Evolutionary conservation across 2,113 vertebrate species (phyloP), one percentile per base, ranked within the genome.

Genomic region (Pseudorhombus dupliciocellatus): DNA sequence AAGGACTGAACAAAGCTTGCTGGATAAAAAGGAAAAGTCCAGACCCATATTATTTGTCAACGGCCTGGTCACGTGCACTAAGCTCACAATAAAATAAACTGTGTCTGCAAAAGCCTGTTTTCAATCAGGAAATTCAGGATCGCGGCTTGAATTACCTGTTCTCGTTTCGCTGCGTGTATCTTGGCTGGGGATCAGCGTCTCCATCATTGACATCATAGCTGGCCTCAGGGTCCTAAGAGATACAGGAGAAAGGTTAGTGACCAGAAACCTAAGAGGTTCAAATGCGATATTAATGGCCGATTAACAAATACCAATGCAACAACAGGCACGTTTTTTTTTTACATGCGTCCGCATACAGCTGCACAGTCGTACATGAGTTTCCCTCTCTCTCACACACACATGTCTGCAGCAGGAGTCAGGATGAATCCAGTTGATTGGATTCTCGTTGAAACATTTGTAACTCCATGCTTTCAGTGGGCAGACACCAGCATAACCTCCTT

Each of bases 181-280:
- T 95, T 0, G 98, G 97, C 84, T 98, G 97, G 0, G 98, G 98
- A 87, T 99, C 98, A 0, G 95, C 84, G 77, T 99, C 98, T 85
- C 97, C 95, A 84, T 98, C 96, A 1, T 99, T 99, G 73, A 99
- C 96, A 1, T 99, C 98, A 44, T 97, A 98, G 87, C 98, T 99
- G 14, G 98, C 97, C 11, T 93, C 95, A 0, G 96, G 94, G 68
- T 99, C 98, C 98, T 95, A 52, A n/a, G 21, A 34, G 26, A 66
- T n/a, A 90, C 28, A 73, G 3, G 26, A 51, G 54, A 56, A 69
- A 44, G 20, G n/a, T 54, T 18, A 52, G 11, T 1, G 21, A 5
- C 42, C 16, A 46, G 16, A 0, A 15, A 46, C 16, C 16, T 1
- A 7, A 20, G 9, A 12, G 34, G 12, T 37, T 37, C 10, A 37